Percentiles rank a stretch among this genome's conserved stretches.
These are phyloP conservation scores for Lordiphosa mommai DNA, from an alignment of 1,140 invertebrate species.

Conservation along the genomic window DNA sequence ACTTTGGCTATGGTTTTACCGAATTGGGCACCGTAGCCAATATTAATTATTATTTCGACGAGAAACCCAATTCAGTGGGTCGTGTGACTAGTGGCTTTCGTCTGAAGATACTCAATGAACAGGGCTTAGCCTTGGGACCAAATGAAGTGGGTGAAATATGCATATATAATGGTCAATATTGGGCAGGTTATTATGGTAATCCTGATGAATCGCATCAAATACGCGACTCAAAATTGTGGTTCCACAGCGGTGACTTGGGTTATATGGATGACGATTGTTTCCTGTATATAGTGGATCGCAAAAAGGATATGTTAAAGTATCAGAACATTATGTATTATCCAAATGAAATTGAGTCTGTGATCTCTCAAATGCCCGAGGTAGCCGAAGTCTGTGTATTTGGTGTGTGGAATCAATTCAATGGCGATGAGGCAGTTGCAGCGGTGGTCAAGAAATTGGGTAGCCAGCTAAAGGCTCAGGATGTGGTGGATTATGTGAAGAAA, in stretches of 20 bases:
- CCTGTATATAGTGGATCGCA: slow-evolving; percentile 82
- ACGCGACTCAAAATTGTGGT: slow-evolving; percentile 81
- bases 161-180: slow-evolving; percentile 31
- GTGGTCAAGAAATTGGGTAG: slow-evolving; percentile 43
- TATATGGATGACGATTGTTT: slow-evolving; percentile 81
- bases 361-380: slow-evolving; percentile 49
- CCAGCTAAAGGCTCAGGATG: slow-evolving; percentile 42
- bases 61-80: slow-evolving; percentile 56
- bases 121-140: slow-evolving; percentile 26
- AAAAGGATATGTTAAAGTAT: slow-evolving; percentile 83
- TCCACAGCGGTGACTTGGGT: slow-evolving; percentile 85
- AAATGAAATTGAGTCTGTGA: slow-evolving; percentile 51
- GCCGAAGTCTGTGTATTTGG: slow-evolving; percentile 65
- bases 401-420: slow-evolving; percentile 43
- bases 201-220: slow-evolving; percentile 31
- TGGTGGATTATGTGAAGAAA: slow-evolving; percentile 43
- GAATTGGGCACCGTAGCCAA: slow-evolving; percentile 36
- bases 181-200: slow-evolving; percentile 65
- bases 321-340: slow-evolving; percentile 71
- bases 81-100: slow-evolving; percentile 25
- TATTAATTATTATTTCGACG: slow-evolving; percentile 39
- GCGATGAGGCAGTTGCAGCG: slow-evolving; percentile 53
- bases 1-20: slow-evolving; percentile 45
- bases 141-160: slow-evolving; percentile 63
- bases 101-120: slow-evolving; percentile 71